These are phyloP conservation scores for Triplophysa tibetana DNA, from an alignment of 2,113 vertebrate species.

Conservation along the genomic window DNA sequence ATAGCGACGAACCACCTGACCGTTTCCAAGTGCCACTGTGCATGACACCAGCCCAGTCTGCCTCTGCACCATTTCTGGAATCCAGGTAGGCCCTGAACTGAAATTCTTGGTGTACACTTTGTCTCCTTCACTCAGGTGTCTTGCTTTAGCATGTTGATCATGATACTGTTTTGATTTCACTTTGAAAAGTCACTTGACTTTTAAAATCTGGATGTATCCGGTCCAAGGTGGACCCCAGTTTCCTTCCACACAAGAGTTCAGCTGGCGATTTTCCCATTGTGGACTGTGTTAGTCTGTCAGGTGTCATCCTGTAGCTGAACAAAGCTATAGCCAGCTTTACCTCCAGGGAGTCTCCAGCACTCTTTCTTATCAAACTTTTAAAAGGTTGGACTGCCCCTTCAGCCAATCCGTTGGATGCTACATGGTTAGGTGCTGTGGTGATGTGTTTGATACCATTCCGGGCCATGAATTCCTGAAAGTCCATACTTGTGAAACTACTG, in stretches of 20 bases:
- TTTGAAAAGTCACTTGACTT: background rate
- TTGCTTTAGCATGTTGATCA: background rate
- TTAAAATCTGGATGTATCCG: slow-evolving; percentile 21
- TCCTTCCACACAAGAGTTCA: slow-evolving; percentile 34
- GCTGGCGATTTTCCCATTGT: slow-evolving; percentile 33
- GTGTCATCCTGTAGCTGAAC: background rate
- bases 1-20: background rate
- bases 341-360: background rate
- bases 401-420: slow-evolving; percentile 15
- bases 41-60: background rate
- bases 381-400: background rate
- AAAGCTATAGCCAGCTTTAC: background rate
- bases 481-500: slow-evolving; percentile 27
- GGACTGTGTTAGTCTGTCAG: too few species aligned
- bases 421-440: background rate
- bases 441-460: slow-evolving; percentile 9
- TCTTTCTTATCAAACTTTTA: background rate
- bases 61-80: background rate
- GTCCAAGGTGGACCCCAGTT: slow-evolving; percentile 32
- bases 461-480: background rate
- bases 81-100: background rate
- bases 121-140: background rate
- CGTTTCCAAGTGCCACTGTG: background rate
- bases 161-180: slow-evolving; percentile 18
- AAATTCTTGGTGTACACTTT: background rate